Base-by-base conservation (phyloP, 2,888 invertebrate species). In the Lochmaea crataegi region DNA sequence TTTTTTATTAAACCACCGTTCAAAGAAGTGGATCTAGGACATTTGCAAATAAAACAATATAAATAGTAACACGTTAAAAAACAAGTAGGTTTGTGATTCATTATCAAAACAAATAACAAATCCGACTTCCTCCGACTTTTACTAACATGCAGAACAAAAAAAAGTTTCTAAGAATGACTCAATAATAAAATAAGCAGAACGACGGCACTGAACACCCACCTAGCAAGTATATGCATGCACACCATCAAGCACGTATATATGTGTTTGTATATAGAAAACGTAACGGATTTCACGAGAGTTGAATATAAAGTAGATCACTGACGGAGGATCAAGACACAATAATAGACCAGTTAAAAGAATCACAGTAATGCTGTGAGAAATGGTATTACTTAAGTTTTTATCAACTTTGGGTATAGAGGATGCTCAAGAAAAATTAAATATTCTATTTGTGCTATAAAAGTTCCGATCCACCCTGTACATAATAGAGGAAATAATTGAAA, bases 261-360 rank as follows among this genome's bases (percentile, higher is more conserved):
- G 32, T 45, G n/a, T 16, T 18, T 53, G 56, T 56, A 51, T 65
- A 63, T 60, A 70, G 73, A 70, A 71, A 71, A 71, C 60, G 65
- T 76, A 76, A 76, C 76, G 76, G 76, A 74, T 72, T 74, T 69
- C 22, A 68, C 75, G 73, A 73, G 72, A 73, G 53, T 61, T 63
- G 76, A 73, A 76, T 77, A 77, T 71, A 74, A 75, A 75, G 75
- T 75, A 68, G 68, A 73, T 68, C 75, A 32, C 65, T 64, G 61
- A 38, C 64, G 11, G 51, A 58, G 14, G 32, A 18, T 38, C 22
- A 68, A 48, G 63, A 70, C 58, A 41, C 41, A 70, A 73, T 64
- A 48, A 26, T 65, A 26, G 48, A 32, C 38, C 51, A 32, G 53
- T 65, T 22, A 38, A 65, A 51, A 65, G 42, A 14, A 64, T 4